A percentile compares a stretch with the other conserved stretches of the same genome.
Evolutionary conservation across 2,888 invertebrate genomes (phyloP).

Genomic region (Epinotia bilunana): DNA sequence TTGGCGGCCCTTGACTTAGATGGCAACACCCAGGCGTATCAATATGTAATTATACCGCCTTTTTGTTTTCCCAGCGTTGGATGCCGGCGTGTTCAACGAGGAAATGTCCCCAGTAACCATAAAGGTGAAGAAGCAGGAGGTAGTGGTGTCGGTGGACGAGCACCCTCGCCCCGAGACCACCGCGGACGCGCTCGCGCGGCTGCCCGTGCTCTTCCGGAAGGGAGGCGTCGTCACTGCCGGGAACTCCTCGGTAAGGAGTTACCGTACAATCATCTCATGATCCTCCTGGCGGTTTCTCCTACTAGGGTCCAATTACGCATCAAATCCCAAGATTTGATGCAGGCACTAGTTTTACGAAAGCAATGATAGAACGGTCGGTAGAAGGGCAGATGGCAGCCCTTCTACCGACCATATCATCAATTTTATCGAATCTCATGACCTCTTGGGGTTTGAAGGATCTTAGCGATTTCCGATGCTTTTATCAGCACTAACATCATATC

Average conservation of each 20-base stretch:
- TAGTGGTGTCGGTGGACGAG: conserved; percentile 93
- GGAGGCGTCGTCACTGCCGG: conserved; percentile 98
- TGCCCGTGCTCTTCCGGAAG: conserved; percentile 95
- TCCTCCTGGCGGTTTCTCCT: too few species aligned
- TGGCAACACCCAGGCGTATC: background rate
- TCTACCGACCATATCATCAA: too few species aligned
- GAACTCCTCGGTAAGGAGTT: conserved; percentile 90
- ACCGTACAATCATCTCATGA: too few species aligned
- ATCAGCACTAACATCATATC: too few species aligned
- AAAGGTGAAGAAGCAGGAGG: conserved; percentile 91
- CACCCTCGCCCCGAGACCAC: conserved; percentile 95
- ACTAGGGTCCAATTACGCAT: too few species aligned
- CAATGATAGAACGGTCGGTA: too few species aligned
- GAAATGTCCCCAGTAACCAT: conserved; percentile 94
- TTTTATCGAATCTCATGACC: too few species aligned
- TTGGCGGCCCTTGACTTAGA: background rate
- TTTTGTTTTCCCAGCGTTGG: conserved; percentile 86
- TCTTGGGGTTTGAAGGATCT: too few species aligned
- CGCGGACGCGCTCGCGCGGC: conserved; percentile 90
- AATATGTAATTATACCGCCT: background rate
- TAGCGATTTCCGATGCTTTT: too few species aligned
- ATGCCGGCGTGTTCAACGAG: conserved; percentile 93
- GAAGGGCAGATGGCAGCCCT: too few species aligned
- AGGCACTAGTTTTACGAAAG: too few species aligned
- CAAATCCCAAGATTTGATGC: too few species aligned